Conservation (phyloP, 2,113 vertebrate genomes). For the Rhinopomastus cyanomelas region DNA sequence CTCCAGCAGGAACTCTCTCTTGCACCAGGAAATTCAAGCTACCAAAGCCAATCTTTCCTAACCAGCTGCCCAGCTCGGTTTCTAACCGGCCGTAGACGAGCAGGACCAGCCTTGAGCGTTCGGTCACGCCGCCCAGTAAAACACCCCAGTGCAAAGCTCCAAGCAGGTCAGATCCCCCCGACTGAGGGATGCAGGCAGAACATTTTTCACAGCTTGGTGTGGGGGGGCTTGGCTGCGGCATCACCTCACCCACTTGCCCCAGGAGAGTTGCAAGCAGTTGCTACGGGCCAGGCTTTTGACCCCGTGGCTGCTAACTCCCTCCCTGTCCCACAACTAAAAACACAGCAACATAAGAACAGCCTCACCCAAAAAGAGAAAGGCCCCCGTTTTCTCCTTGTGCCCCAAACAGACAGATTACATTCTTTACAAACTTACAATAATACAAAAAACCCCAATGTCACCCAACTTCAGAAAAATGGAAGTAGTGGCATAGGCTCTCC, state of each 20-base stretch:
- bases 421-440: slow-evolving; percentile 76
- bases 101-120: fast-evolving
- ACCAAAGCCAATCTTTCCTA: neutral
- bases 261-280: neutral
- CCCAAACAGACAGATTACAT: slow-evolving; percentile 69
- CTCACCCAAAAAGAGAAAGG: slow-evolving; percentile 23
- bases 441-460: slow-evolving; percentile 4
- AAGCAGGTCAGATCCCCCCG: neutral
- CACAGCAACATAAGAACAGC: slow-evolving; percentile 50
- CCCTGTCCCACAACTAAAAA: neutral
- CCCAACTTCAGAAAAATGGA: slow-evolving; percentile 27
- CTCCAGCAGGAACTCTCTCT: neutral
- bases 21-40: neutral
- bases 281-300: neutral
- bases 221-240: neutral
- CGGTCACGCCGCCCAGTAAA: neutral
- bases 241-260: neutral
- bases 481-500: neutral
- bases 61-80: neutral
- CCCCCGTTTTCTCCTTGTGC: slow-evolving; percentile 46
- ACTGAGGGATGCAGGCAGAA: neutral
- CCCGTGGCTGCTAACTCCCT: neutral
- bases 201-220: slow-evolving; percentile 41
- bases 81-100: fast-evolving
- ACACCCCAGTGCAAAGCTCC: neutral